phyloP scores from a whole-genome alignment of 2,888 invertebrate species.

The Drosophila engyochracea region DNA sequence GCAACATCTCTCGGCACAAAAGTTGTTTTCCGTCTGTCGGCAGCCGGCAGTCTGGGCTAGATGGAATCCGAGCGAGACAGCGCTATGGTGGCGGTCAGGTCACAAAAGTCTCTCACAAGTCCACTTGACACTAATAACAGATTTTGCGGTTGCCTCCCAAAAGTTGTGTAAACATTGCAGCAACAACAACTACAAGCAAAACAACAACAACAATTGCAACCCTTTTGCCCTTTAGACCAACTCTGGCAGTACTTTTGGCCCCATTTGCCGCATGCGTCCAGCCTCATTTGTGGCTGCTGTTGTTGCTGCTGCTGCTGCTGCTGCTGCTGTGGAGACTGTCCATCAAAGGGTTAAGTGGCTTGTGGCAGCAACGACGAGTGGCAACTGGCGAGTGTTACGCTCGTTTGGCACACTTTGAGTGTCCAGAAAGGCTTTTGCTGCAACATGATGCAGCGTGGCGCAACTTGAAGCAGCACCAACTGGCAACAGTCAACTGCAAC shows the following conservation, averaged over 20 bases:
- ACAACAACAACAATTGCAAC: slow-evolving; percentile 17
- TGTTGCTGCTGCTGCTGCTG: slow-evolving; percentile 38
- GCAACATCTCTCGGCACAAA: slow-evolving; percentile 39
- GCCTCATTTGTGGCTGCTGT: slow-evolving; percentile 62
- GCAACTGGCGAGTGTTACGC: slow-evolving; percentile 26
- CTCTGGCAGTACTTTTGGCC: background rate
- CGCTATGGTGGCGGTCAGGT: slow-evolving; percentile 52
- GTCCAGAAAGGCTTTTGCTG: slow-evolving; percentile 43
- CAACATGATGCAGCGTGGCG: slow-evolving; percentile 35
- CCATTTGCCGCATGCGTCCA: slow-evolving; percentile 28
- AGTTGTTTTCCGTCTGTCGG: slow-evolving; percentile 19
- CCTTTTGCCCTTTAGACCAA: background rate
- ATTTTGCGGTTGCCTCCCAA: slow-evolving; percentile 73
- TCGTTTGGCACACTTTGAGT: slow-evolving; percentile 44
- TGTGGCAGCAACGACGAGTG: slow-evolving; percentile 54
- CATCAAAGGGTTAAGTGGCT: slow-evolving; percentile 76
- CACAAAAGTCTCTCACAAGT: slow-evolving; percentile 71
- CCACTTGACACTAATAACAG: slow-evolving; percentile 80
- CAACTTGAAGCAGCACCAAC: slow-evolving; percentile 17
- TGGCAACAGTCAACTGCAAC: slow-evolving; percentile 27
- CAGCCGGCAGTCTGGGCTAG: background rate
- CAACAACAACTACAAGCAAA: slow-evolving; percentile 21
- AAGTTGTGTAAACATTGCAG: slow-evolving; percentile 72
- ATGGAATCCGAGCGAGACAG: slow-evolving; percentile 5
- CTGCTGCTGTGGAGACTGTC: slow-evolving; percentile 49